phyloP scores from a whole-genome alignment of 2,888 invertebrate species.

The Melitaea athalia region DNA sequence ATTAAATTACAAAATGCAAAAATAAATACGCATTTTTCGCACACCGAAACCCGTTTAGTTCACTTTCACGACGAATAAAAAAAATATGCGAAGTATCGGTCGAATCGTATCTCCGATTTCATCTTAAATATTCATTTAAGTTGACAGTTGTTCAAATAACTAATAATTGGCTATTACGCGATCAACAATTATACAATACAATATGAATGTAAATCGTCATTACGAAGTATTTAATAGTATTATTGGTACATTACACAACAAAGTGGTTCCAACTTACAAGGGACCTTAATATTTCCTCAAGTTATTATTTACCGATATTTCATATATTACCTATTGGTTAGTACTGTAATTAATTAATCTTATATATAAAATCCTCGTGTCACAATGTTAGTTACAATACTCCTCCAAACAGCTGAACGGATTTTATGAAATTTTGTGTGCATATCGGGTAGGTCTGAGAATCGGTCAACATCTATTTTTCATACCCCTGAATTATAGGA shows the following conservation, averaged over 20 bases:
- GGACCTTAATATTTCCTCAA: constrained; percentile 10
- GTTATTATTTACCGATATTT: constrained; percentile 11
- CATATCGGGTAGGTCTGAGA: no score
- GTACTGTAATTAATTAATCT: background rate
- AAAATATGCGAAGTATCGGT: constrained; percentile 15
- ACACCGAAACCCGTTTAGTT: constrained; percentile 30
- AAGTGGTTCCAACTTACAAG: constrained; percentile 3
- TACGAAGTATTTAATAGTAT: constrained; percentile 19
- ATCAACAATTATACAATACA: constrained; percentile 29
- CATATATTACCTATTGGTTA: background rate
- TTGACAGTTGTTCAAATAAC: constrained; percentile 33
- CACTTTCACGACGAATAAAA: constrained; percentile 35
- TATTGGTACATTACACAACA: constrained; percentile 13
- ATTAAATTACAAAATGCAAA: constrained; percentile 33
- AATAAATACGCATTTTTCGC: constrained; percentile 33
- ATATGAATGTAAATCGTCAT: constrained; percentile 23
- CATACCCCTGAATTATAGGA: no score
- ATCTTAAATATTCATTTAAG: constrained; percentile 23
- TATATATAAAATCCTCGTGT: no score
- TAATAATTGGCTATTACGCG: constrained; percentile 31
- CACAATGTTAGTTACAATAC: no score
- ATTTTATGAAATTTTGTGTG: no score
- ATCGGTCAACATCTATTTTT: no score
- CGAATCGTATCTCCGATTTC: constrained; percentile 15
- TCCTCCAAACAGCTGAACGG: no score